Evolutionary conservation across 2,797 vertebrate species (phyloP), one percentile per base, ranked within the genome.

Genomic region (Scleropages formosus): DNA sequence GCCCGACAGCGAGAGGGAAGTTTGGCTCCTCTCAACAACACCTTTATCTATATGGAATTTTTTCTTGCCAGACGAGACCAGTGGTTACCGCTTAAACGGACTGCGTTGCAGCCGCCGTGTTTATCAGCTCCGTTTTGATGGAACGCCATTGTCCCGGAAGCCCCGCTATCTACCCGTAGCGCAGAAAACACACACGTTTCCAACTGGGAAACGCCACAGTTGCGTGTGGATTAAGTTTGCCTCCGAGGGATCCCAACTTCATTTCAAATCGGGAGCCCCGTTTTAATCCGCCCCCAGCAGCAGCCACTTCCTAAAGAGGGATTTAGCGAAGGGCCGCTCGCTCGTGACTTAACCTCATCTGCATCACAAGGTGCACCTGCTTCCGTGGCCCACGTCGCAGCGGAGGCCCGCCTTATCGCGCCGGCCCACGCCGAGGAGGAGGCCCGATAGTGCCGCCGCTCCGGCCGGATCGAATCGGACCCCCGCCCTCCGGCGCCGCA

Each of bases 281-380:
- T 74, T 78, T 77, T 39, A 72, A 68, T 80, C 49, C 59, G 31
- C 47, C 73, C 64, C 73, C 20, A 18, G 62, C 53, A 31, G 49
- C 10, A 20, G n/a, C 13, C 46, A 20, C 39, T 60, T 65, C 51
- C 59, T 64, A 46, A 72, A 81, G 58, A 71, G 27, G 77, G 72
- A 70, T 74, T 78, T 74, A 58, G 39, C 27, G 16, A 20, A 20
- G 53, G 69, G 64, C 47, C 8, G 64, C 44, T 61, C 47, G 44
- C 59, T 78, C 76, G 78, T 74, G 72, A 61, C 64, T 78, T 74
- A 61, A 77, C 72, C 77, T 78, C 77, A 74, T 74, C 77, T 78
- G 65, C 77, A 78, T 78, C 73, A 75, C 60, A 71, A 68, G 76
- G 67, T 72, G 59, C 60, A 20, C 56, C 24, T 22, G 53, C 56